phyloP scores from a whole-genome alignment of 30 jellyfish, hydroid and myxozoan genomes.

The Turritopsis rubra region DNA sequence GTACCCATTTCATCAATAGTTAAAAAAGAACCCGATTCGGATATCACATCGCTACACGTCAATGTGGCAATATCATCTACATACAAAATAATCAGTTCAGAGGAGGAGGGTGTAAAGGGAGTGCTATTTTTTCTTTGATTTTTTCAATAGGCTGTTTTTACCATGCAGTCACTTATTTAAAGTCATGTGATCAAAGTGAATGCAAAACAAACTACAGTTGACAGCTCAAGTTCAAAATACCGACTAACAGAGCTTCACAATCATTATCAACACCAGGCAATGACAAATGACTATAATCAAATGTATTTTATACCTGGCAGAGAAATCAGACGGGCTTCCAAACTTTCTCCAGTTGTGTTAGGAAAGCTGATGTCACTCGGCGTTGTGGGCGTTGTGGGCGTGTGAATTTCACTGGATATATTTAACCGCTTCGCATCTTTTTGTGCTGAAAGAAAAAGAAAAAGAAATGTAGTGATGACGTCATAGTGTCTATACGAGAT shows the following conservation, averaged over 20 bases:
- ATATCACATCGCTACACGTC: not conserved
- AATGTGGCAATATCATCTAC: not conserved
- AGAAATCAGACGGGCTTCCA: constrained; percentile 62
- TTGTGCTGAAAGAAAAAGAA: constrained; percentile 1
- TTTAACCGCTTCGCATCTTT: not conserved
- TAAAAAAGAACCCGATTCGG: not conserved
- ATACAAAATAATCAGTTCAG: not conserved
- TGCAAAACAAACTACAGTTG: not conserved
- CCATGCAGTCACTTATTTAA: no score
- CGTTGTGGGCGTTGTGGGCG: constrained; percentile 1
- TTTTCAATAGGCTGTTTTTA: no score
- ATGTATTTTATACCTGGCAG: constrained; percentile 39
- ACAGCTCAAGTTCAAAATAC: not conserved
- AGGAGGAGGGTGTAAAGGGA: not conserved
- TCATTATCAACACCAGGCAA: not conserved
- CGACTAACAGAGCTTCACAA: not conserved
- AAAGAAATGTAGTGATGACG: no score
- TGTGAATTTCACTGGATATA: constrained; percentile 4
- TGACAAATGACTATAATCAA: not conserved
- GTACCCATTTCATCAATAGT: constrained; percentile 4
- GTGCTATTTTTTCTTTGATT: no score
- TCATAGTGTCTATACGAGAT: no score
- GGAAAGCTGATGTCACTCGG: constrained; percentile 24
- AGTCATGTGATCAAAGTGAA: no score
- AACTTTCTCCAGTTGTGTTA: constrained; percentile 43